phyloP scores from a whole-genome alignment of 2,888 invertebrate species.

The Eristalis intricaria region DNA sequence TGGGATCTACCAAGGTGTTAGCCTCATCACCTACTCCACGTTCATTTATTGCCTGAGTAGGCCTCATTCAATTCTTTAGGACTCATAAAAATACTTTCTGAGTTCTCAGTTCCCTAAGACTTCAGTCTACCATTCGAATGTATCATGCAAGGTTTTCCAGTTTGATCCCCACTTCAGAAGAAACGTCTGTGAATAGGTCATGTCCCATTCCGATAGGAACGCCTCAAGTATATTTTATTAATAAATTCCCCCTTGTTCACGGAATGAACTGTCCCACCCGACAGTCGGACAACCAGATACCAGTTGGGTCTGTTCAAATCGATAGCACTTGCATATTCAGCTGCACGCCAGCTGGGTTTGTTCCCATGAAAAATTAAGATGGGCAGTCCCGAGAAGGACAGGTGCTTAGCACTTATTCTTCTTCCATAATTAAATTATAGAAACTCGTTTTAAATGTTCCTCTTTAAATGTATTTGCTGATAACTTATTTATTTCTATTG shows the following conservation, averaged over 20 bases:
- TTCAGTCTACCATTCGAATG: neutral
- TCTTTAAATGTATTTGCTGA: neutral
- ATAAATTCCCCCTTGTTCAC: neutral
- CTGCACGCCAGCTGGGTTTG: constrained; percentile 10
- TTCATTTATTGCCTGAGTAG: too few relatives aligned
- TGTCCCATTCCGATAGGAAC: neutral
- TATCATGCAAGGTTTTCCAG: constrained; percentile 11
- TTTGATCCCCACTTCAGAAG: neutral
- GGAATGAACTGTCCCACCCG: neutral
- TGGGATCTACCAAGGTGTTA: too few relatives aligned
- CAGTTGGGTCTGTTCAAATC: constrained; percentile 13
- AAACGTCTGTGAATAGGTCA: neutral
- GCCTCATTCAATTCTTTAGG: too few relatives aligned
- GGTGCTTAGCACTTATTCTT: neutral
- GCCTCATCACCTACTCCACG: too few relatives aligned
- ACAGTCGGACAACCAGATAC: neutral
- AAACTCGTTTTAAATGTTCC: neutral
- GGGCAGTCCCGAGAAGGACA: neutral
- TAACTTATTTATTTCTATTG: constrained; percentile 39
- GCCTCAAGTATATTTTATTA: neutral
- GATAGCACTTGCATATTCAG: constrained; percentile 39
- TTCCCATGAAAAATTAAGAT: constrained; percentile 37
- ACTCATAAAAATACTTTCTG: neutral
- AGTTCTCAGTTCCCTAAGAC: too few relatives aligned
- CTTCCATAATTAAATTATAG: neutral